Conservation (phyloP, 2,113 vertebrate genomes). For the Cebidichthys violaceus region DNA sequence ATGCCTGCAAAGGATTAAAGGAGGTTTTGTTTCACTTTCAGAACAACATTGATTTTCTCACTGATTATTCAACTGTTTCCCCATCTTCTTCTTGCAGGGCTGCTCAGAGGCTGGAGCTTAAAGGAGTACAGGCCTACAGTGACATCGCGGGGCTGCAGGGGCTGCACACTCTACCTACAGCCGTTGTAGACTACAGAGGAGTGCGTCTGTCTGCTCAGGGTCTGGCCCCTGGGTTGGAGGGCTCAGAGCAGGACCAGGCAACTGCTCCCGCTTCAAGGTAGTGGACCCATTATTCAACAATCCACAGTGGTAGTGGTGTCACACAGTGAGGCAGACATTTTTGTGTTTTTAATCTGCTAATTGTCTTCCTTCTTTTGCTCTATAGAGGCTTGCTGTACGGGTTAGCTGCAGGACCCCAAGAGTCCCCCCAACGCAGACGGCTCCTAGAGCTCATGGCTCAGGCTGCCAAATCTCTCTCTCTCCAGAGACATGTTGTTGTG, state of each 20-base stretch:
- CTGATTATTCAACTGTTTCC: conserved; percentile 12
- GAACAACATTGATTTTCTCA: not conserved
- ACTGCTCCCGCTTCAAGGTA: conserved; percentile 68
- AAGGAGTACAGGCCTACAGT: conserved; percentile 83
- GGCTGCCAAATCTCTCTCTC: conserved; percentile 78
- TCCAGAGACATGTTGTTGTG: conserved; percentile 82
- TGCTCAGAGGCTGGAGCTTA: conserved; percentile 84
- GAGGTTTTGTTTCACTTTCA: not conserved
- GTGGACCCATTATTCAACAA: not conserved
- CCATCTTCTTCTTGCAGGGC: conserved; percentile 62
- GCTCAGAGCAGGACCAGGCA: conserved; percentile 74
- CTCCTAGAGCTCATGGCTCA: conserved; percentile 82
- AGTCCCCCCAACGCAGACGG: conserved; percentile 77
- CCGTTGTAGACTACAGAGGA: conserved; percentile 86
- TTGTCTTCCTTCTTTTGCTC: conserved; percentile 6
- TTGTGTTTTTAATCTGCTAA: conserved; percentile 10
- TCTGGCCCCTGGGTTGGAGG: conserved; percentile 84
- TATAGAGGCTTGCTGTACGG: conserved; percentile 84
- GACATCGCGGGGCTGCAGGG: conserved; percentile 76
- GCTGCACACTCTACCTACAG: conserved; percentile 86
- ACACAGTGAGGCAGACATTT: not conserved
- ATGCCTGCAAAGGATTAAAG: not conserved
- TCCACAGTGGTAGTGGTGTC: not conserved
- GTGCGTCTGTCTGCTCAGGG: conserved; percentile 86
- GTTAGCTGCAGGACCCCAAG: conserved; percentile 78